A percentile compares a stretch with the other conserved stretches of the same genome.
Conservation (phyloP, 2,888 invertebrate species). For the Diplolepis rosae region DNA sequence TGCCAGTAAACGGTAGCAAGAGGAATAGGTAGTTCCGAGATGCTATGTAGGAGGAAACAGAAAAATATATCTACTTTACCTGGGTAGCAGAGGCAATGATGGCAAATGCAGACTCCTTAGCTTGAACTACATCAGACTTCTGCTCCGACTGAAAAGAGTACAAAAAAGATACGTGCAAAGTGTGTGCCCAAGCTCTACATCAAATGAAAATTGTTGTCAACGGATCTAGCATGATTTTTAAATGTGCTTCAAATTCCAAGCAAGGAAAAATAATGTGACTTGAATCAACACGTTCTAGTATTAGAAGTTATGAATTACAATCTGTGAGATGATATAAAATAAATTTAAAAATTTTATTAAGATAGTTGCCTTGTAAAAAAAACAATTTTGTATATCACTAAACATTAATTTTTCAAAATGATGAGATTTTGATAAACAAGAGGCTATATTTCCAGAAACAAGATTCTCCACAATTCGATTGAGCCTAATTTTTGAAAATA, state of each 20-base stretch:
- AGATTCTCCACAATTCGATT: no score
- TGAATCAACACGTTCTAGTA: no score
- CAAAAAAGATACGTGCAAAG: conserved; percentile 69
- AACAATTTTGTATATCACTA: no score
- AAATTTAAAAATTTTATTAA: no score
- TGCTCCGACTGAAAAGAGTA: conserved; percentile 72
- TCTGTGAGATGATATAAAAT: no score
- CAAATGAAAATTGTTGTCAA: conserved; percentile 22
- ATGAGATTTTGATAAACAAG: no score
- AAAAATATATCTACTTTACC: conserved; percentile 66
- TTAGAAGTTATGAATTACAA: no score
- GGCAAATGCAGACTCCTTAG: conserved; percentile 66
- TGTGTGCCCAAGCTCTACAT: conserved; percentile 66
- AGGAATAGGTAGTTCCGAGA: neutral
- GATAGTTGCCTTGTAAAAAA: no score
- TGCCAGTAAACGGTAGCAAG: neutral
- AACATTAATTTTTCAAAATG: no score
- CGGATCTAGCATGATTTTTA: neutral
- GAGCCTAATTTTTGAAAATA: no score
- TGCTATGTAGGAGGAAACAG: conserved; percentile 42
- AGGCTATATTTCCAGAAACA: no score
- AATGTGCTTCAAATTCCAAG: neutral
- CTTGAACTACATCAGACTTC: conserved; percentile 68
- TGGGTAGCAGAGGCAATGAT: conserved; percentile 66
- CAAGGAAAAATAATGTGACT: no score